Evolutionary conservation across 1,140 invertebrate species (phyloP), one percentile per base, ranked within the genome.

Genomic region (Orius insidiosus): DNA sequence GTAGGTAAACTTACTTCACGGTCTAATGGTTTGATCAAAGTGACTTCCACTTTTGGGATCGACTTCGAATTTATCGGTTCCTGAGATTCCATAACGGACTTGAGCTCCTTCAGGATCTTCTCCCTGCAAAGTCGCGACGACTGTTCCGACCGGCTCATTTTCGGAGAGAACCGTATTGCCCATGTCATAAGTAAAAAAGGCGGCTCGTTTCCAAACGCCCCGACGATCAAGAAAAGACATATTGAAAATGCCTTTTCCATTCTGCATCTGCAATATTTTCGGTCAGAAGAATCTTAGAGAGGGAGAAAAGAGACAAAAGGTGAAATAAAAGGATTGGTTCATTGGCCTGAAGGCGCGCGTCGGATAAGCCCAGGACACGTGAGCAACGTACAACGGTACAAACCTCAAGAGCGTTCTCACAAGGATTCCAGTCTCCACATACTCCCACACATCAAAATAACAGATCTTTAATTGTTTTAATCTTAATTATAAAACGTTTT

Each of bases 1-100:
- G n/a, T n/a, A n/a, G n/a, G n/a, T n/a, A n/a, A n/a, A 50, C 58
- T 66, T 69, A 87, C 85, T 69, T 90, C 85, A 56, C 82, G 71
- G 67, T 92, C 82, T 33, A 92, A 66, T 0, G 77, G 75, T 59
- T 79, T 76, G 8, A 75, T 70, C 30, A 89, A 63, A 2, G 72
- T 84, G 19, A 90, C 82, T 43, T 76, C 86, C 86, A 1, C 77
- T 80, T n/a, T 63, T 62, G 6, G 75, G 66, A 64, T 89, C 70
- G 1, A 88, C 85, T 35, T 66, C 65, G 53, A 89, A 79, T 54
- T 76, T 71, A 59, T 87, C 81, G 3, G 84, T 86, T 5, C 84
- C 80, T 45, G 78, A 70, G 31, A 88, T 69, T 14, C 81, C 80
- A 59, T 80, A 90, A 55, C 68, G 67, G 41, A 80, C 67, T 2